Conservation (phyloP, 2,888 invertebrate species). For the Amaurobius ferox region DNA sequence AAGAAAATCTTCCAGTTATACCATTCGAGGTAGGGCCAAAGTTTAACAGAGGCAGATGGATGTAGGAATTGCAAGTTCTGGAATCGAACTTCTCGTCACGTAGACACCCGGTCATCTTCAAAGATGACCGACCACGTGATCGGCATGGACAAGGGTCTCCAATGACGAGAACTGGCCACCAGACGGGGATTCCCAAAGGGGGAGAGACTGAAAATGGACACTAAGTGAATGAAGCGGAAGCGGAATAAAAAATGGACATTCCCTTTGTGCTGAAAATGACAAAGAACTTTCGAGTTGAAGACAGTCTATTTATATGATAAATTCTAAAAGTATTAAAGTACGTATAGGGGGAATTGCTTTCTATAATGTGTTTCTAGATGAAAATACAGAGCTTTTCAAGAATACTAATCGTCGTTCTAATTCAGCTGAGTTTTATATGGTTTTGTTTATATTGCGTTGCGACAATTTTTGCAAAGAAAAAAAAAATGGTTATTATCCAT, state of each 20-base stretch:
- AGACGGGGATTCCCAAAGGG: constrained; percentile 23
- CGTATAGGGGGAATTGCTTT: too few species aligned
- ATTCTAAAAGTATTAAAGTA: too few species aligned
- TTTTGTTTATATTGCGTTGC: too few species aligned
- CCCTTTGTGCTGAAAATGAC: background rate
- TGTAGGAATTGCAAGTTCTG: background rate
- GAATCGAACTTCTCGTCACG: constrained; percentile 32
- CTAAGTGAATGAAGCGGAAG: constrained; percentile 13
- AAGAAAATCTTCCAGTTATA: background rate
- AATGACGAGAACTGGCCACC: constrained; percentile 40
- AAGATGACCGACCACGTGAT: constrained; percentile 56
- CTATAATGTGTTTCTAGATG: too few species aligned
- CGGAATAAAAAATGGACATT: background rate
- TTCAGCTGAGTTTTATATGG: too few species aligned
- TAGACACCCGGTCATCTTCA: constrained; percentile 55
- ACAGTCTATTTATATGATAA: too few species aligned
- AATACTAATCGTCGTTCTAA: too few species aligned
- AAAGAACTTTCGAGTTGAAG: background rate
- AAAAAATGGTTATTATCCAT: too few species aligned
- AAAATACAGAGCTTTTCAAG: too few species aligned
- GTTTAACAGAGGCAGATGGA: constrained; percentile 2
- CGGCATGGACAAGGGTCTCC: constrained; percentile 16
- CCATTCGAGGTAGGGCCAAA: constrained; percentile 1
- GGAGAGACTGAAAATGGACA: background rate
- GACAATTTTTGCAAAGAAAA: too few species aligned